Evolutionary conservation across 2,797 vertebrate species (phyloP), one percentile per base, ranked within the genome.

Genomic region (Oophaga sylvatica): DNA sequence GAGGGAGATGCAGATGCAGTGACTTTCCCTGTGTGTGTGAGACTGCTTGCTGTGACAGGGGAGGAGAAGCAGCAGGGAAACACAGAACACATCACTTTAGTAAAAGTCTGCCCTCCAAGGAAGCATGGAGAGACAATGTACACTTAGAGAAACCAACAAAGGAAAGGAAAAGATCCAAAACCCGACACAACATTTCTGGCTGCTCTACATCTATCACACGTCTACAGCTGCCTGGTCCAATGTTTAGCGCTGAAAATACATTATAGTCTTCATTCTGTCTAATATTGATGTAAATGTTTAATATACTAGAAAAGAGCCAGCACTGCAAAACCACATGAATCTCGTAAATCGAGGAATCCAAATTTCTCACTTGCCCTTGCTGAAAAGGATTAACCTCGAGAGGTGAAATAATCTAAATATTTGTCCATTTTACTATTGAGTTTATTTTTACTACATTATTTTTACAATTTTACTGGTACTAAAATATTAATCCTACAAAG

Each of bases 251-350:
- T 68, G 80, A 86, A 29, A 86, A 73, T 80, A 59, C 31, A n/a
- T 81, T n/a, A 60, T 67, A n/a, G 26, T 77, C 57, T 22, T 76
- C 19, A 63, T 71, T 48, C 70, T 48, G 35, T 31, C 57, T 59
- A 70, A 80, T 71, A 71, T 31, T 56, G 41, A 65, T 82, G 41
- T 53, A 60, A 77, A 76, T 29, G 26, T 68, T 80, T 73, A 80
- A 70, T 35, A 59, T 22, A 73, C 81, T 70, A 48, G 11, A 63
- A 68, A 85, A 56, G 13, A 67, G 76, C 63, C 77, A 73, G 20
- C 31, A 16, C 29, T 5, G 22, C 53, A 71, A 80, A 81, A 86
- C 15, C 56, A 22, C 70, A 73, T 60, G 13, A 56, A 73, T n/a
- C 81, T 59, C 67, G 73, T 70, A 29, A 35, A 57, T 13, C 15